Evolutionary conservation across 2,113 vertebrate genomes (phyloP).

Genomic region (Irena cyanogastra): DNA sequence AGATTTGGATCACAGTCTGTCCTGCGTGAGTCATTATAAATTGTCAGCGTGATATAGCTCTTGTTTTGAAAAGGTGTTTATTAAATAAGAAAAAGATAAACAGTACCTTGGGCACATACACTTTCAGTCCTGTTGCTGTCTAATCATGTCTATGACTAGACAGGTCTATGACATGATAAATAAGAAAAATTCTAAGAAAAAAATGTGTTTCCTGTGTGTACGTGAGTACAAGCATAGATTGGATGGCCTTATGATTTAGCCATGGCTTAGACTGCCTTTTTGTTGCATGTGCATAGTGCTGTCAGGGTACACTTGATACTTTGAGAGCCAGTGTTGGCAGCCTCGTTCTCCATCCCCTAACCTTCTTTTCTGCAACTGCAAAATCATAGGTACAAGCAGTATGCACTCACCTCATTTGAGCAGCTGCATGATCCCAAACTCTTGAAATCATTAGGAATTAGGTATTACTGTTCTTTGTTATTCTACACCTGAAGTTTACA

Average conservation of each 20-base stretch:
- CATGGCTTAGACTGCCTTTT: background rate
- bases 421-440: background rate
- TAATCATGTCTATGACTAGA: background rate
- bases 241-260: background rate
- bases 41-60: background rate
- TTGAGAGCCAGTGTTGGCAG: background rate
- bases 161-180: background rate
- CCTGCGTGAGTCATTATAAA: slow-evolving; percentile 23
- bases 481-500: background rate
- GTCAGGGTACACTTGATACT: background rate
- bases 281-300: background rate
- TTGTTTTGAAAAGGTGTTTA: slow-evolving; percentile 1
- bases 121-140: background rate
- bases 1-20: background rate
- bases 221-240: background rate
- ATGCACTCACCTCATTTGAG: background rate
- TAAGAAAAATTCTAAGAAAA: background rate
- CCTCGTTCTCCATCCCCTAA: background rate
- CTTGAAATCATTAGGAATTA: background rate
- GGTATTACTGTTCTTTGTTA: background rate
- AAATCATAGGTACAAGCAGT: background rate
- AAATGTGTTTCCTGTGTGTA: background rate
- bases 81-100: background rate
- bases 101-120: background rate
- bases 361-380: background rate